Evolutionary conservation across 1,140 invertebrate genomes (phyloP), one percentile per base, ranked within the genome.

Genomic region (Procambarus virginalis): DNA sequence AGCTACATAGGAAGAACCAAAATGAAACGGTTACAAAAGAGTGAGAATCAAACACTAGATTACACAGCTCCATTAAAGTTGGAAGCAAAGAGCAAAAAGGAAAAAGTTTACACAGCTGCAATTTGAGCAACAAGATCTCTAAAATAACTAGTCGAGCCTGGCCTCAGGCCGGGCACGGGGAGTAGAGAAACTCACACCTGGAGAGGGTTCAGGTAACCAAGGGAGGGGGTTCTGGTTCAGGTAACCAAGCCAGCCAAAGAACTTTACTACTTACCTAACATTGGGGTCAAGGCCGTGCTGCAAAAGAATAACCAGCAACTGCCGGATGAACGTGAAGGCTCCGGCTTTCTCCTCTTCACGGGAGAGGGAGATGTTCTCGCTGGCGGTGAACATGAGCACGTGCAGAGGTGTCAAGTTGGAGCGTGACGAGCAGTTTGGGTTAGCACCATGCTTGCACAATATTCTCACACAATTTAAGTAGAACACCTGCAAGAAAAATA

Each of bases 381-480:
- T 96, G 80, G 96, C 96, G 77, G 95, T 96, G 93, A 97, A 97
- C 91, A 96, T 95, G 60, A 97, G 94, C 45, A 97, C 96, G 92
- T 96, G 96, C 17, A 97, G 93, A 0, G 96, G 96, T 10, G 96
- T 97, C 10, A 97, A 93, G 93, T 96, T 96, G 51, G 95, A 95
- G 48, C 96, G 83, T 90, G 96, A 96, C 76, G 95, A 95, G 93
- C 96, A 96, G 93, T 97, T 96, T 46, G 96, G 95, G 93, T 96
- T 96, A 9, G 96, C 96, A 90, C 96, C 96, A 93, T 96, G 94
- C 93, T 96, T 96, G 92, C 96, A 93, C 73, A 96, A 93, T 76
- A 96, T 95, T 49, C 96, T 94, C 48, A 97, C 96, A 93, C 96
- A 96, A 93, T 97, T 97, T 85, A 96, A 93, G 64, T 87, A 84